Evolutionary conservation across 2,113 vertebrate genomes (phyloP), one percentile per base, ranked within the genome.

Genomic region (Indicator indicator): DNA sequence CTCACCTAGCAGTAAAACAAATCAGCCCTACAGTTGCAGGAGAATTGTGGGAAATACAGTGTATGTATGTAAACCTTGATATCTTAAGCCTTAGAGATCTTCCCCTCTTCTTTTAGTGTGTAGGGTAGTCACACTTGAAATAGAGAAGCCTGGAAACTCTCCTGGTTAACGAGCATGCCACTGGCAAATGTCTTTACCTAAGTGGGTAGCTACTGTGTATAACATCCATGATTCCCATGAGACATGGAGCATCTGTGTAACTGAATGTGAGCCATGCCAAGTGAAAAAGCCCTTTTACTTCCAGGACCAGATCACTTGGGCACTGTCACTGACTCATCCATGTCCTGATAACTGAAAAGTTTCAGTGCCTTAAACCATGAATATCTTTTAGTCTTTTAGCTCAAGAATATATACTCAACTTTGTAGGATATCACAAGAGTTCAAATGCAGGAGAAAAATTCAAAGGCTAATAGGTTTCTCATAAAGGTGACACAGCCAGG

Each of bases 271-370:
- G 19, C 20, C 64, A 16, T 36, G 16, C 9, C 4, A 7, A 10
- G 5, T 69, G 87, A 70, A 85, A 93, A 88, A 67, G 3, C 13
- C 16, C 7, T 82, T 89, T 83, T 65, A 12, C 17, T 89, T 67
- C 27, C 64, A 65, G 36, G 20, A 44, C 14, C 9, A 33, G 16
- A 14, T 56, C 64, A 62, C 11, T 7, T 73, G 14, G 16, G 11
- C 32, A 33, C 0, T 0, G 33, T 56, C 56, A 55, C 40, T 59
- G 69, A 12, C 6, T 92, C 16, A 19, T 56, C 26, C 23, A 68
- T 79, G 67, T 48, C 55, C 42, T 58, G 44, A 70, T 46, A 79
- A 75, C 4, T 46, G 24, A 86, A 65, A 26, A 67, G 24, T 40
- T 88, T 87, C 16, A 27, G 21, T 59, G 46, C n/a, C 21, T 73